Evolutionary conservation across 2,113 vertebrate species (phyloP).

Genomic region (Thymallus thymallus): DNA sequence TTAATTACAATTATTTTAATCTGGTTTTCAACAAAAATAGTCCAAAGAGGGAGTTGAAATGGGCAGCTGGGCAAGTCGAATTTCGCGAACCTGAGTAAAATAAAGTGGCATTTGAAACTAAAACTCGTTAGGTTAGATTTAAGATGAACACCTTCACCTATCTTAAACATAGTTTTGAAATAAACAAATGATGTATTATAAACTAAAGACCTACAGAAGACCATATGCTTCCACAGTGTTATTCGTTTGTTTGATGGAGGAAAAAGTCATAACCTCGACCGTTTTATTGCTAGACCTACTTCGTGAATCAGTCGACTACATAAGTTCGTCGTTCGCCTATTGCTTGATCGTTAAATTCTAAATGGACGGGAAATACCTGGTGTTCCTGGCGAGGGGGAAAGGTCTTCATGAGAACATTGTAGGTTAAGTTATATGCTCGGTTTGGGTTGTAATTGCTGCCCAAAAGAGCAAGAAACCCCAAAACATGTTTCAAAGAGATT

Average conservation of each 20-base stretch:
- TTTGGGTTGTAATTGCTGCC: conserved; percentile 29
- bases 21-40: too few relatives aligned
- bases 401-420: conserved; percentile 39
- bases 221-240: not conserved
- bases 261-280: not conserved
- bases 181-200: too few relatives aligned
- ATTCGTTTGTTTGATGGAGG: not conserved
- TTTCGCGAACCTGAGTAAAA: too few relatives aligned
- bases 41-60: too few relatives aligned
- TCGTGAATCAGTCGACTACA: conserved; percentile 9
- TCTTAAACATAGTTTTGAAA: too few relatives aligned
- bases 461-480: conserved; percentile 40
- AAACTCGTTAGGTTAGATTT: too few relatives aligned
- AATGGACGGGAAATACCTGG: conserved; percentile 19
- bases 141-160: too few relatives aligned
- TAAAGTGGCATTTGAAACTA: too few relatives aligned
- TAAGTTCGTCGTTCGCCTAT: not conserved
- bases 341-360: conserved; percentile 32
- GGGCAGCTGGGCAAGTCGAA: too few relatives aligned
- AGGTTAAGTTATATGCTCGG: conserved; percentile 46
- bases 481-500: conserved; percentile 44
- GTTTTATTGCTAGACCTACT: conserved; percentile 8
- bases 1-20: too few relatives aligned
- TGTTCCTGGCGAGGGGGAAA: conserved; percentile 21
- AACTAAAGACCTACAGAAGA: too few relatives aligned